Evolutionary conservation across 1,140 invertebrate species (phyloP).

Genomic region (Pristionchus pacificus): DNA sequence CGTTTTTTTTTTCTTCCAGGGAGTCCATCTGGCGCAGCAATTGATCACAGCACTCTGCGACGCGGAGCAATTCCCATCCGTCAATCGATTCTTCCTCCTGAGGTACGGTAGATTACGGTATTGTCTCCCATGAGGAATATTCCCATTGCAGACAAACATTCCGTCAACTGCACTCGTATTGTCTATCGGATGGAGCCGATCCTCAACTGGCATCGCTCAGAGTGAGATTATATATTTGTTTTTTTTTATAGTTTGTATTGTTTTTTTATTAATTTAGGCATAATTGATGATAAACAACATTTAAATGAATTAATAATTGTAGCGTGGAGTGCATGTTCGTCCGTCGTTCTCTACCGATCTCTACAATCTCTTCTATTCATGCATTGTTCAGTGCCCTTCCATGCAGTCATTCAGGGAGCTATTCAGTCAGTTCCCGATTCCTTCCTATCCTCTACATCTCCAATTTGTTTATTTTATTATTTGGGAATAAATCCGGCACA

Average conservation of each 20-base stretch:
- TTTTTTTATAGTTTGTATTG: background rate
- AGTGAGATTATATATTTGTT: background rate
- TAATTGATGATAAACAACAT: no score
- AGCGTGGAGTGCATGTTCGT: background rate
- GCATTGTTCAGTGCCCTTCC: background rate
- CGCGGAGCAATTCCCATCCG: background rate
- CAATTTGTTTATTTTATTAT: no score
- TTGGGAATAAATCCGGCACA: no score
- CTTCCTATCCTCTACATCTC: no score
- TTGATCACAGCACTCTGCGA: background rate
- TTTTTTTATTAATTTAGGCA: background rate
- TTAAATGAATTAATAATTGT: no score
- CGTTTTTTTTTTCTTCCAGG: background rate
- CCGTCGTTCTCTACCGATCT: background rate
- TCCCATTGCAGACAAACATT: background rate
- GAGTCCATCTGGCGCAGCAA: background rate
- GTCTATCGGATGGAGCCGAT: background rate
- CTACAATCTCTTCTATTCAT: background rate
- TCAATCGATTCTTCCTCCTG: background rate
- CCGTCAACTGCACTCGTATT: background rate
- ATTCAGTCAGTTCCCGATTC: no score
- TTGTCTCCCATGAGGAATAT: no score
- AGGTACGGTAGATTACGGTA: no score
- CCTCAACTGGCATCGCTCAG: background rate
- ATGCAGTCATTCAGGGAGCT: background rate